phyloP scores from a whole-genome alignment of 2,888 invertebrate genomes.

The Tiliacea citrago region DNA sequence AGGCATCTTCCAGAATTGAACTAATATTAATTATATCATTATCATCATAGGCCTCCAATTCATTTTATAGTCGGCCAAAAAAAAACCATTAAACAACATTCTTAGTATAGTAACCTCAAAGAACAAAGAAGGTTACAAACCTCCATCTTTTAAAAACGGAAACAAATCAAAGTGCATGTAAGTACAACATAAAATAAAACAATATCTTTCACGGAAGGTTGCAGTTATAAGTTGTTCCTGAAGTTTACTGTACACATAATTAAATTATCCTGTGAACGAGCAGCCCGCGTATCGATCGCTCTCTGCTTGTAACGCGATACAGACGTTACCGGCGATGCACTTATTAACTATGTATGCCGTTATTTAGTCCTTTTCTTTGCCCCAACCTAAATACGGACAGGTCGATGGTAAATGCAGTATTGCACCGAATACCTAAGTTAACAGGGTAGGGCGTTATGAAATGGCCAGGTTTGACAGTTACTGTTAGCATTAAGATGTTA shows the following conservation, averaged over 20 bases:
- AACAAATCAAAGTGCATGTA: constrained; percentile 12
- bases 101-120: not conserved
- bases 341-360: constrained; percentile 37
- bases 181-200: constrained; percentile 22
- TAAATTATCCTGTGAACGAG: constrained; percentile 38
- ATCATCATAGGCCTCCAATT: too few relatives aligned
- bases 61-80: not conserved
- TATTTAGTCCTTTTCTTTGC: constrained; percentile 36
- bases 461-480: not conserved
- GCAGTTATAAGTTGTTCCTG: constrained; percentile 32
- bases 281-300: constrained; percentile 35
- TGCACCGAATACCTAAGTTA: constrained; percentile 4
- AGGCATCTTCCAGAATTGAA: not conserved
- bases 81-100: not conserved
- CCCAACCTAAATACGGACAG: constrained; percentile 12
- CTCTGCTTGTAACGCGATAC: constrained; percentile 7
- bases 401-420: constrained; percentile 17
- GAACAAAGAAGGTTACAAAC: not conserved
- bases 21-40: not conserved
- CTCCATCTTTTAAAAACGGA: not conserved
- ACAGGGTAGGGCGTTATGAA: too few relatives aligned
- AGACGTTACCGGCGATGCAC: constrained; percentile 36
- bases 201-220: constrained; percentile 26
- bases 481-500: not conserved
- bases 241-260: constrained; percentile 44